Percentiles rank a stretch among this genome's conserved stretches.
Evolutionary conservation across 2,797 vertebrate species (phyloP).

Genomic region (Channa striata): DNA sequence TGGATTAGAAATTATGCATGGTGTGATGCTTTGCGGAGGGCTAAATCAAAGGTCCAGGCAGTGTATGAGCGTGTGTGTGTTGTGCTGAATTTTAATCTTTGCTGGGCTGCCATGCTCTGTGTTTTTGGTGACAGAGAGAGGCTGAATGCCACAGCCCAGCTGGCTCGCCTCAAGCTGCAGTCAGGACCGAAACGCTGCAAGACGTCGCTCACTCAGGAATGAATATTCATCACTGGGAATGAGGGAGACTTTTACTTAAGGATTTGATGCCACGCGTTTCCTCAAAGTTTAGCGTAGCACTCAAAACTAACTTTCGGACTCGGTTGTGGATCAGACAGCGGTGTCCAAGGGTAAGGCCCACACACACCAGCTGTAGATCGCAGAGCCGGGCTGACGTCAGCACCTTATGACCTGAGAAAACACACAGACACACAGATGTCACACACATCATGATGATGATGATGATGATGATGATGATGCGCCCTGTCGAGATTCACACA

Average conservation of each 20-base stretch:
- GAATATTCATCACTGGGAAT: conserved; percentile 42
- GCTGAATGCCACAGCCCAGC: conserved; percentile 58
- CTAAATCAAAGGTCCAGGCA: conserved; percentile 35
- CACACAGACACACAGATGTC: conserved; percentile 49
- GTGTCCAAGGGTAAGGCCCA: conserved; percentile 57
- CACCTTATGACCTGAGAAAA: conserved; percentile 57
- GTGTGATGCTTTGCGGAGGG: conserved; percentile 26
- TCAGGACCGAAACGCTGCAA: conserved; percentile 47
- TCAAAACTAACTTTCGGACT: conserved; percentile 43
- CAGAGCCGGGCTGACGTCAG: conserved; percentile 35
- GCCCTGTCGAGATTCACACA: conserved; percentile 72
- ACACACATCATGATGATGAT: conserved; percentile 54
- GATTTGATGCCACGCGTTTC: conserved; percentile 24
- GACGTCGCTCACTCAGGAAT: conserved; percentile 37
- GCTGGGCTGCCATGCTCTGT: conserved; percentile 43
- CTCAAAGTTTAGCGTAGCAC: conserved; percentile 27
- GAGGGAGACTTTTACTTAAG: conserved; percentile 37
- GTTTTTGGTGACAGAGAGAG: conserved; percentile 44
- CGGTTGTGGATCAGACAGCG: conserved; percentile 33
- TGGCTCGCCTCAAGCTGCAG: conserved; percentile 56
- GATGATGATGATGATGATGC: conserved; percentile 62
- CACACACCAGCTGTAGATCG: conserved; percentile 71
- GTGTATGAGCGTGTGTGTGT: conserved; percentile 22
- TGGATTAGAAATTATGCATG: conserved; percentile 15
- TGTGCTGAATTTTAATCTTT: conserved; percentile 53